Percentiles rank a stretch among this genome's conserved stretches.
Evolutionary conservation across 2,113 vertebrate genomes (phyloP).

Genomic region (Acanthisitta chloris): DNA sequence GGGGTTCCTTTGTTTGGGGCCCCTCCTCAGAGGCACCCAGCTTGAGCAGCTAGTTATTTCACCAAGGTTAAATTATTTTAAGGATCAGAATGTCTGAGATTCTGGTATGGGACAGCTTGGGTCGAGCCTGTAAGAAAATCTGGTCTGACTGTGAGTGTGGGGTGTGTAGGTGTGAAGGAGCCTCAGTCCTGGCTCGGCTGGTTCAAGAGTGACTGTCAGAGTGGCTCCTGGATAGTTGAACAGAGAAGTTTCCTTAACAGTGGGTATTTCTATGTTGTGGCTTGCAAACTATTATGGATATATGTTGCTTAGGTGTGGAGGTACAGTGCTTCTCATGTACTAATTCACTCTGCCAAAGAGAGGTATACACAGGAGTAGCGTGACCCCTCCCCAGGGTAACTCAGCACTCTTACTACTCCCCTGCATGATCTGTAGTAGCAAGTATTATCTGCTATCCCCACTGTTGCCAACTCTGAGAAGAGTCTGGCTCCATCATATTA

Average conservation of each 20-base stretch:
- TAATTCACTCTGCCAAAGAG: background rate
- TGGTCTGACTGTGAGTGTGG: background rate
- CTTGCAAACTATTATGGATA: background rate
- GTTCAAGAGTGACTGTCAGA: accelerated
- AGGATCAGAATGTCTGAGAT: accelerated
- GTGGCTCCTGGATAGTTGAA: accelerated
- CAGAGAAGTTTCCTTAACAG: accelerated
- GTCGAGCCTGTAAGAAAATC: accelerated
- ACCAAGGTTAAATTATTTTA: no score
- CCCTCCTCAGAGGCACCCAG: accelerated
- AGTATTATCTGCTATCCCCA: background rate
- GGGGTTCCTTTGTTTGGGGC: accelerated
- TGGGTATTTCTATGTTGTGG: accelerated
- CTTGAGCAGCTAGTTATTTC: accelerated
- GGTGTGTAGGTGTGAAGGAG: accelerated
- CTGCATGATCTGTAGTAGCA: background rate
- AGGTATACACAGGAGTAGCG: background rate
- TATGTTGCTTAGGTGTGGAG: background rate
- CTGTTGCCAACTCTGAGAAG: background rate
- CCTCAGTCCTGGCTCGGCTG: background rate
- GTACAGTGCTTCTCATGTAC: background rate
- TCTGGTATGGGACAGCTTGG: accelerated
- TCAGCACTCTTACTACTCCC: background rate
- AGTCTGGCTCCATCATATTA: background rate
- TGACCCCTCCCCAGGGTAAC: background rate